These are phyloP conservation scores for Butorides virescens DNA, from an alignment of 2,113 vertebrate species.

Conservation along the genomic window DNA sequence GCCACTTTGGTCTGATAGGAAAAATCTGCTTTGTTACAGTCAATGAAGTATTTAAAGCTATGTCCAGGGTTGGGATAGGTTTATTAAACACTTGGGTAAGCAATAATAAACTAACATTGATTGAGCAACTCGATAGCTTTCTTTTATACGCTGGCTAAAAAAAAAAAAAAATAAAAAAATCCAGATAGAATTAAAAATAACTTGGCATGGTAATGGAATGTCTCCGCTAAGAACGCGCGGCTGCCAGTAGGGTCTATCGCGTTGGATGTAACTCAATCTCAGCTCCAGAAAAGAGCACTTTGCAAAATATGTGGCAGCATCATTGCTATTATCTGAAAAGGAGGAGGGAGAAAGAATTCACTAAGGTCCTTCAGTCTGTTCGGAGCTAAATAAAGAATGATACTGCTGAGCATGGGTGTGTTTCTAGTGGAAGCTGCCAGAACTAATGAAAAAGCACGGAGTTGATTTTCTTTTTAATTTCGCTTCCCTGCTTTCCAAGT, in stretches of 20 bases:
- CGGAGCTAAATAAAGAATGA: conserved; percentile 59
- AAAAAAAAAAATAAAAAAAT: not conserved
- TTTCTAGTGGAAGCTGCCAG: conserved; percentile 50
- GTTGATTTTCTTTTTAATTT: conserved; percentile 46
- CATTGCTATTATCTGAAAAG: conserved; percentile 31
- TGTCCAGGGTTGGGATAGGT: conserved; percentile 50
- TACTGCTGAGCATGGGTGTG: conserved; percentile 42
- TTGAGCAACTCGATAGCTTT: conserved; percentile 66
- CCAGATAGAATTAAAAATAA: conserved; percentile 69
- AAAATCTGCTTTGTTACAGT: conserved; percentile 75
- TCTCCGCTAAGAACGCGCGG: not conserved
- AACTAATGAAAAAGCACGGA: conserved; percentile 40
- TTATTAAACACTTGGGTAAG: conserved; percentile 81
- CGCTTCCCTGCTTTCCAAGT: not conserved
- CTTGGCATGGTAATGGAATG: conserved; percentile 43
- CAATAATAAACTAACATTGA: conserved; percentile 78
- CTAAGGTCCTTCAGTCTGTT: conserved; percentile 60
- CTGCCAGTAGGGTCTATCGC: conserved; percentile 25
- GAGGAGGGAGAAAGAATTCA: conserved; percentile 7
- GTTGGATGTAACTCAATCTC: conserved; percentile 41
- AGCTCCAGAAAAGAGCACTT: conserved; percentile 54
- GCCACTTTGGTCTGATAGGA: conserved; percentile 70
- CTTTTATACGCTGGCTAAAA: conserved; percentile 48
- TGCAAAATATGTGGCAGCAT: conserved; percentile 14
- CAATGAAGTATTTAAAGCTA: conserved; percentile 75